These are phyloP conservation scores for Scomber japonicus DNA, from an alignment of 2,113 vertebrate genomes.

Conservation along the genomic window DNA sequence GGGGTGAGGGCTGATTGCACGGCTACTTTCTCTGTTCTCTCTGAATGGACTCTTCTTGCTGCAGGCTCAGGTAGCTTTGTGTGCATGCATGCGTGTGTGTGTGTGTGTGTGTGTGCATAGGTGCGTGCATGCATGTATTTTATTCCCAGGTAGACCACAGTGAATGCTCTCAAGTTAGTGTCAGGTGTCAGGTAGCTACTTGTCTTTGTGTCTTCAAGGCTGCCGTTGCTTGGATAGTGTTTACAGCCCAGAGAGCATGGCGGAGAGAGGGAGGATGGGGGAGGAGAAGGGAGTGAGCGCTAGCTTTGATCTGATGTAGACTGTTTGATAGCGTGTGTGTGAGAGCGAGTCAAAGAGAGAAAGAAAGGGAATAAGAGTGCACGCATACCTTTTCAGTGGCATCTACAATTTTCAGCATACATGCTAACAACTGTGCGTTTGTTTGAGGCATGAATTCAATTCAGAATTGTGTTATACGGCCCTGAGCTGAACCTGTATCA, in stretches of 20 bases:
- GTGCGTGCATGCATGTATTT: constrained; percentile 47
- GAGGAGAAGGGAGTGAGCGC: constrained; percentile 22
- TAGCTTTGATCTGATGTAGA: constrained; percentile 78
- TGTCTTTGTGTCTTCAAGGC: constrained; percentile 83
- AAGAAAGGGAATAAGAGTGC: constrained; percentile 13
- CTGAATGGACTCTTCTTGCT: constrained; percentile 62
- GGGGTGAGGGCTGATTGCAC: constrained; percentile 38
- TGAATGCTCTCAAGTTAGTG: constrained; percentile 77
- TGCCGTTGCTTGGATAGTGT: constrained; percentile 80
- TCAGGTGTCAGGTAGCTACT: constrained; percentile 84
- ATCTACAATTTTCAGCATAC: constrained; percentile 46
- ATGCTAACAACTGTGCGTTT: constrained; percentile 23
- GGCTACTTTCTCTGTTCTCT: constrained; percentile 65
- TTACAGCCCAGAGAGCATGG: constrained; percentile 71
- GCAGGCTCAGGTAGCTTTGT: constrained; percentile 66
- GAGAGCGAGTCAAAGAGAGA: constrained; percentile 41
- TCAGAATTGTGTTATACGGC: background rate
- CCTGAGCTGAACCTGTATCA: background rate
- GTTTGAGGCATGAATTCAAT: constrained; percentile 3
- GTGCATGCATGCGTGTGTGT: constrained; percentile 25
- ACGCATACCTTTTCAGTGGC: constrained; percentile 31
- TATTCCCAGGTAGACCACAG: constrained; percentile 65
- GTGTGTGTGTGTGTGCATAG: constrained; percentile 48
- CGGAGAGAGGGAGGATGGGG: constrained; percentile 13
- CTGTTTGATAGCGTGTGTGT: constrained; percentile 70